phyloP scores from a whole-genome alignment of 1,140 invertebrate genomes.

The Lasioglossum albipes region DNA sequence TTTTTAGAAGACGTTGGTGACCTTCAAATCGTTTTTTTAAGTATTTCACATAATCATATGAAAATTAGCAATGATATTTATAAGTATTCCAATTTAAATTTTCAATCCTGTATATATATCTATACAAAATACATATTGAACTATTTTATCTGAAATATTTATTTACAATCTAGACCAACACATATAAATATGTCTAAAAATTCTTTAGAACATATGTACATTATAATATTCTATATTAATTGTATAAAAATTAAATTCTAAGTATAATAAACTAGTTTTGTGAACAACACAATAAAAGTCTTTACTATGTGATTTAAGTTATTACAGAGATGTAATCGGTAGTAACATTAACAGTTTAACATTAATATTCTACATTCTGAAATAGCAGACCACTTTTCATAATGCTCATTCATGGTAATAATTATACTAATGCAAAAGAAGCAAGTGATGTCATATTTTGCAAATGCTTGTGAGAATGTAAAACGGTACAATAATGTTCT shows the following conservation, averaged over 20 bases:
- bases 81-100: too few relatives aligned
- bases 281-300: neutral
- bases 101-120: too few relatives aligned
- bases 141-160: neutral
- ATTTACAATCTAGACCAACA: conserved; percentile 19
- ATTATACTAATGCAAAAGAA: conserved; percentile 27
- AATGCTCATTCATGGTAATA: conserved; percentile 7
- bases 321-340: conserved; percentile 5
- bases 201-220: neutral
- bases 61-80: too few relatives aligned
- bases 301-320: neutral
- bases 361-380: conserved; percentile 16
- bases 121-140: neutral
- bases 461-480: conserved; percentile 31
- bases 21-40: too few relatives aligned
- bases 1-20: too few relatives aligned
- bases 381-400: conserved; percentile 14
- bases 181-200: conserved; percentile 1
- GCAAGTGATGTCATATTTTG: conserved; percentile 32
- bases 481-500: conserved; percentile 14
- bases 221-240: neutral
- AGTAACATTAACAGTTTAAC: neutral
- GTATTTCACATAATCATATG: too few relatives aligned
- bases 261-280: conserved; percentile 1
- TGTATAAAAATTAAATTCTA: neutral